A percentile compares a stretch with the other conserved stretches of the same genome.
Conservation (phyloP, 2,797 vertebrate species). For the Amphiprion clarkii region DNA sequence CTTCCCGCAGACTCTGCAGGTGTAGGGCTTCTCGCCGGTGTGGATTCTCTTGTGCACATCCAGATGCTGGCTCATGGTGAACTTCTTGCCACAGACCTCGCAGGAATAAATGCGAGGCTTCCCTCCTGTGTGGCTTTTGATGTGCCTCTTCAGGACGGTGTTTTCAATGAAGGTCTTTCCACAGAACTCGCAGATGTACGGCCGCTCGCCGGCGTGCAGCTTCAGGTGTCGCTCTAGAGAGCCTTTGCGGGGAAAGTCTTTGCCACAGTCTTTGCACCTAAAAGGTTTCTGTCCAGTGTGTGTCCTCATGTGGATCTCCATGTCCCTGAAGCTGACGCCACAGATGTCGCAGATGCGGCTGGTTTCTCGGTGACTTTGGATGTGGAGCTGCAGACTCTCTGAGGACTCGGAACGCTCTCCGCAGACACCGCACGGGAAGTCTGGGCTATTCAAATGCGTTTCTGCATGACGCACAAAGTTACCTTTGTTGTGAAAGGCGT, state of each 20-base stretch:
- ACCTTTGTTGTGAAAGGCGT: conserved; percentile 59
- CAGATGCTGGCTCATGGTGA: conserved; percentile 77
- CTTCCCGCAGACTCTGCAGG: conserved; percentile 69
- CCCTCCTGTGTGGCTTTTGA: conserved; percentile 71
- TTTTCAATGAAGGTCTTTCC: conserved; percentile 75
- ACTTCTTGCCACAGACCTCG: conserved; percentile 70
- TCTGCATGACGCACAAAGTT: conserved; percentile 70
- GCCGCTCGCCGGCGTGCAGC: conserved; percentile 67
- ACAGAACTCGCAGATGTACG: conserved; percentile 76
- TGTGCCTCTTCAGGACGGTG: conserved; percentile 70
- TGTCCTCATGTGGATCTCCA: conserved; percentile 68
- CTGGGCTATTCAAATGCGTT: conserved; percentile 43
- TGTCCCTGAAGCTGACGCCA: conserved; percentile 64
- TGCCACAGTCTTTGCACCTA: conserved; percentile 72
- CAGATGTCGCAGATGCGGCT: conserved; percentile 61
- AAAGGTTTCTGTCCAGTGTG: conserved; percentile 65
- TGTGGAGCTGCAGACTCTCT: conserved; percentile 57
- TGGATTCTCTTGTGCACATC: conserved; percentile 79
- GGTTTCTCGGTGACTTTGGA: conserved; percentile 64
- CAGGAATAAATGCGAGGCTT: conserved; percentile 67
- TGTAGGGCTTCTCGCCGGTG: conserved; percentile 76
- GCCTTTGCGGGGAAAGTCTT: conserved; percentile 74
- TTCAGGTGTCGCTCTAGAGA: conserved; percentile 70
- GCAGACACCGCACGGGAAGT: conserved; percentile 58
- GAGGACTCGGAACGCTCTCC: conserved; percentile 41